Evolutionary conservation across 2,797 vertebrate species (phyloP).

Genomic region (Thaleichthys pacificus): DNA sequence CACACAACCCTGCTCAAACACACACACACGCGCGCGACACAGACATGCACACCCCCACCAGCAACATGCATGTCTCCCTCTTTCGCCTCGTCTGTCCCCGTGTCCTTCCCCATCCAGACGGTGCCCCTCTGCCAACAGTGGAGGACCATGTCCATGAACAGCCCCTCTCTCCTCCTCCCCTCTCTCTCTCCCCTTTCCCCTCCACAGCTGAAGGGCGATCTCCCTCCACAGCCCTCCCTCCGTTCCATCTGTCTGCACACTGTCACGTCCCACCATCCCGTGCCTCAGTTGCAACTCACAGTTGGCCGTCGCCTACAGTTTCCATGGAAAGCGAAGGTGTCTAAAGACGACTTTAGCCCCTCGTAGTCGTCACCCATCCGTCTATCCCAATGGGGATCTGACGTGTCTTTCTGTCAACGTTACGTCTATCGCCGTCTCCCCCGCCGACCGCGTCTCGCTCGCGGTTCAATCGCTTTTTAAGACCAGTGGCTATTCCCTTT

Average conservation of each 20-base stretch:
- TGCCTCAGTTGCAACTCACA: background rate
- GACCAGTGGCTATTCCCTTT: background rate
- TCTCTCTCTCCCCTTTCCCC: background rate
- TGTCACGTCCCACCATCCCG: conserved; percentile 8
- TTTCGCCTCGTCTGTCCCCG: background rate
- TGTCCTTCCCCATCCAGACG: conserved; percentile 35
- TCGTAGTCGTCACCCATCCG: background rate
- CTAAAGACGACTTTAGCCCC: background rate
- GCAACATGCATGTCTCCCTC: background rate
- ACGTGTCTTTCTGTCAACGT: conserved; percentile 6
- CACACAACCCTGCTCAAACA: background rate
- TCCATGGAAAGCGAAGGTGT: background rate
- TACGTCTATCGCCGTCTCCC: background rate
- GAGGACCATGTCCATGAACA: background rate
- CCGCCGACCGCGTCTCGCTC: background rate
- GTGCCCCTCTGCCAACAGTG: conserved; percentile 22
- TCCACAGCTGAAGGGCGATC: conserved; percentile 35
- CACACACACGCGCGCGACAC: conserved; percentile 34
- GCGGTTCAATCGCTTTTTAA: background rate
- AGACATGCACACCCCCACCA: background rate
- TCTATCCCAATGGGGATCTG: background rate
- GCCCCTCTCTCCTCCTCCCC: conserved; percentile 29
- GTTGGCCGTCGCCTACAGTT: background rate
- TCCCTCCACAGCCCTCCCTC: conserved; percentile 22
- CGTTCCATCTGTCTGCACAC: conserved; percentile 51